These are phyloP conservation scores for Denticeps clupeoides DNA, from an alignment of 2,797 vertebrate genomes.

Conservation along the genomic window DNA sequence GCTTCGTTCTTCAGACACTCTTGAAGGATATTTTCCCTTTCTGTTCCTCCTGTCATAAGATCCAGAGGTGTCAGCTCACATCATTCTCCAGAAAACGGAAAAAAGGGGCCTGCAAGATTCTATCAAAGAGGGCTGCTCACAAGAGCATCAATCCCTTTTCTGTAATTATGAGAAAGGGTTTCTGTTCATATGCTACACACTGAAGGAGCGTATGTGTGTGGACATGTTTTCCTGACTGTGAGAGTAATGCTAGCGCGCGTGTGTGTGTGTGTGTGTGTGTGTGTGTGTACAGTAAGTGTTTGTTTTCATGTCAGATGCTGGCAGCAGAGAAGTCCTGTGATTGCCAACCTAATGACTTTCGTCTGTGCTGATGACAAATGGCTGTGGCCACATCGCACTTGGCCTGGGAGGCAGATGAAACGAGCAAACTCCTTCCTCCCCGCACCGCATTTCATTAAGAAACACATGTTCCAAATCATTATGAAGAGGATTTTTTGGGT, in stretches of 20 bases:
- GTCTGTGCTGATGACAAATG: conserved; percentile 28
- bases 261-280: not conserved
- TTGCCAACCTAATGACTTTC: conserved; percentile 30
- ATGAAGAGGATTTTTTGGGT: conserved; percentile 19
- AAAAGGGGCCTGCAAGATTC: conserved; percentile 18
- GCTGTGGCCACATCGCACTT: conserved; percentile 16
- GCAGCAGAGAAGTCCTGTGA: too few relatives aligned
- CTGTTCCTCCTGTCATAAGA: conserved; percentile 28
- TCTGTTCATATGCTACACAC: conserved; percentile 10
- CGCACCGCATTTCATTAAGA: conserved; percentile 29
- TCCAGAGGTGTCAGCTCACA: conserved; percentile 29
- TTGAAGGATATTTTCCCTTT: conserved; percentile 24
- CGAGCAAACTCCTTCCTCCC: conserved; percentile 17
- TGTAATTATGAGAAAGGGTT: conserved; percentile 27
- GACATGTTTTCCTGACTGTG: not conserved
- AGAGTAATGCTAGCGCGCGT: not conserved
- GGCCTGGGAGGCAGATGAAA: conserved; percentile 26
- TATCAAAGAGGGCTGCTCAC: conserved; percentile 22
- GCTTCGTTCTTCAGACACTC: conserved; percentile 20
- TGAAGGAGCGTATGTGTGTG: not conserved
- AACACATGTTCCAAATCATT: conserved; percentile 32
- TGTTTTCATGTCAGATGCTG: too few relatives aligned
- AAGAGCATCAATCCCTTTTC: conserved; percentile 8
- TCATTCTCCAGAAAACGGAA: conserved; percentile 21
- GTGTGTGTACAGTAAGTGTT: not conserved